Percentiles rank a stretch among this genome's conserved stretches.
Conservation (phyloP, 2,797 vertebrate species). For the Myiothlypis chrysogaster region DNA sequence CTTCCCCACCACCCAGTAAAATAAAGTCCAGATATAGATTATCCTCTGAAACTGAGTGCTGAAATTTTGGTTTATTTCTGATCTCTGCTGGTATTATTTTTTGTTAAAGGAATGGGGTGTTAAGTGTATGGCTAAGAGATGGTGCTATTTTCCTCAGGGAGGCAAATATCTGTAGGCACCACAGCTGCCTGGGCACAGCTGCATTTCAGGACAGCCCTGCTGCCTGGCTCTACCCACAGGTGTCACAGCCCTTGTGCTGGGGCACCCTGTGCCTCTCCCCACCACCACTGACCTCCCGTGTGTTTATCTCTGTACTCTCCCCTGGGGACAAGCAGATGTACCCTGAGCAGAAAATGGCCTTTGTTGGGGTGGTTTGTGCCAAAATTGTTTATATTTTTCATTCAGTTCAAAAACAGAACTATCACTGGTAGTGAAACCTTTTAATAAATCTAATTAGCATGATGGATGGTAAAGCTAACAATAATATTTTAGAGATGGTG, state of each 20-base stretch:
- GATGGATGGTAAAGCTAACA: no score
- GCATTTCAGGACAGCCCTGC: background rate
- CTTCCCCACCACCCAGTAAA: background rate
- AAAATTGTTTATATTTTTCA: no score
- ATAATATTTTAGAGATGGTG: accelerated
- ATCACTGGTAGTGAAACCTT: no score
- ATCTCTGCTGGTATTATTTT: background rate
- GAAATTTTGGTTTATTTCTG: background rate
- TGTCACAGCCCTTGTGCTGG: accelerated
- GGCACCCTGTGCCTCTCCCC: background rate
- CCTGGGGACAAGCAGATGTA: accelerated
- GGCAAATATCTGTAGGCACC: background rate
- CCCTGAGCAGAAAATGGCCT: background rate
- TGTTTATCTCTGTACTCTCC: background rate
- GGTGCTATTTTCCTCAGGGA: background rate
- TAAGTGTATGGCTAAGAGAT: background rate
- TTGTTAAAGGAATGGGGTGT: background rate
- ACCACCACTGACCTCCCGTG: accelerated
- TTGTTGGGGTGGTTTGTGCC: background rate
- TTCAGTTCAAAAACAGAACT: no score
- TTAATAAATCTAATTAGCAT: no score
- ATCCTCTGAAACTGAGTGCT: background rate
- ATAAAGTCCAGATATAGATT: background rate
- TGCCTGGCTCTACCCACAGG: accelerated
- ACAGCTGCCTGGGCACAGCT: background rate